Percentiles rank a stretch among this genome's conserved stretches.
These are phyloP conservation scores for Phaethon lepturus DNA, from an alignment of 2,113 vertebrate species.

Conservation along the genomic window DNA sequence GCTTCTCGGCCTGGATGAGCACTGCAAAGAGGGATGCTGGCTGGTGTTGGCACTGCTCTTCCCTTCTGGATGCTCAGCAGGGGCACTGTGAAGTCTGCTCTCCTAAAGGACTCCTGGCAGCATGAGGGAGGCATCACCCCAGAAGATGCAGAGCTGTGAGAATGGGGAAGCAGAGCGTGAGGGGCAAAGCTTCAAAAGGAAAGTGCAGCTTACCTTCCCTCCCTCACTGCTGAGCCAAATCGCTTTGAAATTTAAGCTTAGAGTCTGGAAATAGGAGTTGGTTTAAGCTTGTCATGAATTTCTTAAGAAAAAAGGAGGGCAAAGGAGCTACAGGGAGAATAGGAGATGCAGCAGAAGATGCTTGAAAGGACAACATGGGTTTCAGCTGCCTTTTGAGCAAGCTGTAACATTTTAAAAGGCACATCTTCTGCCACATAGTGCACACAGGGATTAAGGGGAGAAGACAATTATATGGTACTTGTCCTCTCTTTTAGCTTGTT, in stretches of 20 bases:
- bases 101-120: neutral
- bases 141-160: neutral
- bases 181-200: neutral
- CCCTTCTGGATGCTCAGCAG: neutral
- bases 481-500: neutral
- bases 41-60: neutral
- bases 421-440: neutral
- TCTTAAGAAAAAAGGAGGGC: neutral
- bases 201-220: neutral
- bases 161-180: fast-evolving
- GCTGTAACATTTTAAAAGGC: neutral
- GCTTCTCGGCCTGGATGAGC: neutral
- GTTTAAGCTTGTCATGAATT: neutral
- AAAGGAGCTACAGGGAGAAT: neutral
- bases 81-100: neutral
- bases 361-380: neutral
- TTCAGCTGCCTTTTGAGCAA: neutral
- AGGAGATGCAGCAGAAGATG: neutral
- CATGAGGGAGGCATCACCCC: neutral
- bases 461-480: fast-evolving
- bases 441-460: neutral
- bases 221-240: fast-evolving
- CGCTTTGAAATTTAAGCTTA: neutral
- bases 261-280: neutral
- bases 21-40: neutral